These are phyloP conservation scores for Meriones psammophilus DNA, from an alignment of 2,797 vertebrate genomes.

Conservation along the genomic window DNA sequence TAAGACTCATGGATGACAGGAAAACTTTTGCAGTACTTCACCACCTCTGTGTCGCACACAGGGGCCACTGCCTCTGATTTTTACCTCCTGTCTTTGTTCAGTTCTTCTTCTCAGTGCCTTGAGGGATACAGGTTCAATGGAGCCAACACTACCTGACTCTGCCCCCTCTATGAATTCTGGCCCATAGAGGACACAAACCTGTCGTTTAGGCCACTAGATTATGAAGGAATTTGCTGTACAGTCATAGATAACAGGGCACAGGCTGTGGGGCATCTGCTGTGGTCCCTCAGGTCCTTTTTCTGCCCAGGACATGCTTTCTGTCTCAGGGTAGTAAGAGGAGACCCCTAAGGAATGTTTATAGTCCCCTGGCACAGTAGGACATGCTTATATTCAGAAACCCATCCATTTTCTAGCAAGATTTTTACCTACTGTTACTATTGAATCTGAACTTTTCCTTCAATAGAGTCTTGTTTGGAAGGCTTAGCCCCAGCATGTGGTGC, in stretches of 20 bases:
- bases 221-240: neutral
- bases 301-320: neutral
- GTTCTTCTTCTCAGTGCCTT: neutral
- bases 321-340: neutral
- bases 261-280: neutral
- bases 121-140: neutral
- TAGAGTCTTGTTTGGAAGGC: neutral
- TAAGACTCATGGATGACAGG: neutral
- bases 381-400: neutral
- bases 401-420: neutral
- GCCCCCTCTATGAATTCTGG: neutral
- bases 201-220: neutral
- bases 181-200: neutral
- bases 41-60: neutral
- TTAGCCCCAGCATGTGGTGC: neutral
- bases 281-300: neutral
- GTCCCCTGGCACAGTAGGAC: neutral
- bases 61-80: neutral
- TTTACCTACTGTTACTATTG: neutral
- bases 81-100: neutral
- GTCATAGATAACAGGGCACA: neutral
- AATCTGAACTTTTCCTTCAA: neutral
- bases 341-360: neutral
- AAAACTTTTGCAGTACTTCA: constrained; percentile 12
- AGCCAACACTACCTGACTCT: neutral